Conservation (phyloP, 2,113 vertebrate genomes). For the Scophthalmus maximus region DNA sequence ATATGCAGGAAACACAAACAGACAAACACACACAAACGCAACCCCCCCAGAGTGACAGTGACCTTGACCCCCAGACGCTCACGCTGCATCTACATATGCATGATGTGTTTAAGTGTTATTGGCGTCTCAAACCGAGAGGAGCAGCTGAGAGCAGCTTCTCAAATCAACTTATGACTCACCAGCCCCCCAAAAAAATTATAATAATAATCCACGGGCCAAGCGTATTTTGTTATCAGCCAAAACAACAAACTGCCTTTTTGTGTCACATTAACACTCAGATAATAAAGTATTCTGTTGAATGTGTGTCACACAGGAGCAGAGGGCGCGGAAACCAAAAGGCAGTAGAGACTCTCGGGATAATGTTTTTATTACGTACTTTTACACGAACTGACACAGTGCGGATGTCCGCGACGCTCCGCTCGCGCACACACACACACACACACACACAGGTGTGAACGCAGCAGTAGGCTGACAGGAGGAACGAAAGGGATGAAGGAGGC, state of each 20-base stretch:
- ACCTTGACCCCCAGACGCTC: constrained; percentile 50
- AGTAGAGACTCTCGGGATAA: not conserved
- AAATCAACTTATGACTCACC: constrained; percentile 4
- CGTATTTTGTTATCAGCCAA: too few species aligned
- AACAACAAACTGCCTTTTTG: not conserved
- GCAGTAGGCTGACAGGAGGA: too few species aligned
- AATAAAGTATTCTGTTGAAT: not conserved
- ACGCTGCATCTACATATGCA: constrained; percentile 72
- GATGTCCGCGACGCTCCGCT: too few species aligned
- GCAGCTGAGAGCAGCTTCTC: not conserved
- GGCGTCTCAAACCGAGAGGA: not conserved
- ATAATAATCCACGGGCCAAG: not conserved
- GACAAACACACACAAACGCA: constrained; percentile 16
- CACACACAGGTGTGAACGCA: too few species aligned
- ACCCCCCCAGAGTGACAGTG: constrained; percentile 22
- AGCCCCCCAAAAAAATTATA: too few species aligned
- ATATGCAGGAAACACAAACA: constrained; percentile 47
- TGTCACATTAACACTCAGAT: not conserved
- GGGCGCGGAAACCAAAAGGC: not conserved
- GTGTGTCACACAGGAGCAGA: not conserved
- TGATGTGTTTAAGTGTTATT: constrained; percentile 34
- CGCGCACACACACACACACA: too few species aligned
- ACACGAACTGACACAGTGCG: too few species aligned
- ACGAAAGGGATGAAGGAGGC: not conserved
- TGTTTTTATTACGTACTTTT: not conserved